Conservation (phyloP, 2,888 invertebrate species). For the Hypomecis atomaria region DNA sequence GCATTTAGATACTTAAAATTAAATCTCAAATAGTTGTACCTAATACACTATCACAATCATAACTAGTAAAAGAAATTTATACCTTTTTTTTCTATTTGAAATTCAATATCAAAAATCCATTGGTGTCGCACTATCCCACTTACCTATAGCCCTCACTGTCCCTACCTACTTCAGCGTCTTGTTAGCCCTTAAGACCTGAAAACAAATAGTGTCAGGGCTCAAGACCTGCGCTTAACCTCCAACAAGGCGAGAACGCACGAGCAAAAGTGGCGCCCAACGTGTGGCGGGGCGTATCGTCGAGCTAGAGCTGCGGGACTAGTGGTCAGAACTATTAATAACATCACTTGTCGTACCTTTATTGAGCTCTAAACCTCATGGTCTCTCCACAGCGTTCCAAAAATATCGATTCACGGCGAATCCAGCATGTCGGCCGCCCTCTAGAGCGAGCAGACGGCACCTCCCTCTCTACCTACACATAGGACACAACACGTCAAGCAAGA, state of each 20-base stretch:
- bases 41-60: no score
- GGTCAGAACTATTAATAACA: slow-evolving; percentile 58
- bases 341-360: slow-evolving; percentile 79
- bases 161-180: slow-evolving; percentile 8
- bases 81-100: no score
- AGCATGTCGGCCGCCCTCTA: slow-evolving; percentile 83
- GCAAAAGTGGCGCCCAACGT: slow-evolving; percentile 60
- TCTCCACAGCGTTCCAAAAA: slow-evolving; percentile 81
- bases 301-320: slow-evolving; percentile 41
- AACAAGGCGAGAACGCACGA: slow-evolving; percentile 22
- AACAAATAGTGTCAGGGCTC: slow-evolving; percentile 25
- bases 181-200: slow-evolving; percentile 19
- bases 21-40: no score
- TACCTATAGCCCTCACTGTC: neutral
- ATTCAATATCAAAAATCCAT: neutral
- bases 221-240: slow-evolving; percentile 37
- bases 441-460: slow-evolving; percentile 81
- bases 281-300: slow-evolving; percentile 47
- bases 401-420: slow-evolving; percentile 84
- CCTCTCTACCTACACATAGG: slow-evolving; percentile 81
- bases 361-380: slow-evolving; percentile 79
- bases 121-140: no score
- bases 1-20: no score
- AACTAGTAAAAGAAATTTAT: no score
- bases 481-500: slow-evolving; percentile 83